A percentile compares a stretch with the other conserved stretches of the same genome.
phyloP scores from a whole-genome alignment of 2,797 vertebrate genomes.

The Sebastes steindachneri region DNA sequence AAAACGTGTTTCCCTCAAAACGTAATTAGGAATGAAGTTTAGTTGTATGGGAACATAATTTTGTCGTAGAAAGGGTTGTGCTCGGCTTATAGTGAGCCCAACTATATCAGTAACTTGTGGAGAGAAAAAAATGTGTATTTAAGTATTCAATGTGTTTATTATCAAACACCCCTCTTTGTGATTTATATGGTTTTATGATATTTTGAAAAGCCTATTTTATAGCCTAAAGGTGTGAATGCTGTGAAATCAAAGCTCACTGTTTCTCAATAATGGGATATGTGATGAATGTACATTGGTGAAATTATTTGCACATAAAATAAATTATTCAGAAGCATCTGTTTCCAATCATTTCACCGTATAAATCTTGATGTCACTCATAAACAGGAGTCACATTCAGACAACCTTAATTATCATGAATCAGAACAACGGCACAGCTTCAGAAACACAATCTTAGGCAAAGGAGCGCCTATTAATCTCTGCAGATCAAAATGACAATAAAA shows the following conservation, averaged over 20 bases:
- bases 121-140: background rate
- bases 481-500: background rate
- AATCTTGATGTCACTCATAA: conserved; percentile 11
- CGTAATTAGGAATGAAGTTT: too few species aligned
- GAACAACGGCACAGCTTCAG: background rate
- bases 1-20: too few species aligned
- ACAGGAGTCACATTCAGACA: conserved; percentile 16
- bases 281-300: background rate
- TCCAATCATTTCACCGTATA: background rate
- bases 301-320: conserved; percentile 21
- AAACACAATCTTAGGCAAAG: background rate
- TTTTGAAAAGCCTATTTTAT: background rate
- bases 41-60: too few species aligned
- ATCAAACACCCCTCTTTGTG: background rate
- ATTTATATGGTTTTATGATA: background rate
- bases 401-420: conserved; percentile 16
- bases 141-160: background rate
- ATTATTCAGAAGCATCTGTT: conserved; percentile 14
- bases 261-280: background rate
- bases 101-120: background rate
- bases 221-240: background rate
- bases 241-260: conserved; percentile 3
- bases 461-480: background rate
- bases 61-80: background rate
- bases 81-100: background rate